Percentiles rank a stretch among this genome's conserved stretches.
Conservation (phyloP, 2,113 vertebrate genomes). For the Promerops cafer region DNA sequence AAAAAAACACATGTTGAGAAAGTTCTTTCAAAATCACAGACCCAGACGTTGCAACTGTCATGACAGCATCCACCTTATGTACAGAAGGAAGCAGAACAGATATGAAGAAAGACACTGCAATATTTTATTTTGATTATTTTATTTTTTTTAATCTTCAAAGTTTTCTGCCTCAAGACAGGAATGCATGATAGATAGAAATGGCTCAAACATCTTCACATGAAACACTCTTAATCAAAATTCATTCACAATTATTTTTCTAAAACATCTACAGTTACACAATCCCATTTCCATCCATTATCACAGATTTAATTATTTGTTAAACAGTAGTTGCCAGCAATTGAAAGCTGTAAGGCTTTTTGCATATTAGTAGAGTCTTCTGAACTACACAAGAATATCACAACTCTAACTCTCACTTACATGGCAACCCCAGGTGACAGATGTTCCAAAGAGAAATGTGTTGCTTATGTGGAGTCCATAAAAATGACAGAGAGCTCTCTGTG, state of each 20-base stretch:
- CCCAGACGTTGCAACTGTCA: neutral
- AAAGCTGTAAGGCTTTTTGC: conserved; percentile 75
- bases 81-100: neutral
- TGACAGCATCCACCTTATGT: neutral
- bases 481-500: conserved; percentile 27
- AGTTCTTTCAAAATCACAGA: neutral
- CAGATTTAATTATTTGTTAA: conserved; percentile 75
- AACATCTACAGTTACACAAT: conserved; percentile 75
- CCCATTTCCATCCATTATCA: conserved; percentile 76
- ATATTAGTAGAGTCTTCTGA: conserved; percentile 73
- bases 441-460: conserved; percentile 46
- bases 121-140: conserved; percentile 77
- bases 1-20: neutral
- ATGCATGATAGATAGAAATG: conserved; percentile 95
- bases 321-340: conserved; percentile 79
- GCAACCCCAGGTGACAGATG: conserved; percentile 67
- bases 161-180: conserved; percentile 93
- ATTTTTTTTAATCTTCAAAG: conserved; percentile 83
- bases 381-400: conserved; percentile 67
- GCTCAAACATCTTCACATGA: conserved; percentile 96
- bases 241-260: conserved; percentile 79
- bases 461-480: conserved; percentile 46
- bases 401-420: conserved; percentile 63
- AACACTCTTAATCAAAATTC: conserved; percentile 81
- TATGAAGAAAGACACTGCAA: neutral